Conservation (phyloP, 2,888 invertebrate genomes). For the Trachelus iudaicus region DNA sequence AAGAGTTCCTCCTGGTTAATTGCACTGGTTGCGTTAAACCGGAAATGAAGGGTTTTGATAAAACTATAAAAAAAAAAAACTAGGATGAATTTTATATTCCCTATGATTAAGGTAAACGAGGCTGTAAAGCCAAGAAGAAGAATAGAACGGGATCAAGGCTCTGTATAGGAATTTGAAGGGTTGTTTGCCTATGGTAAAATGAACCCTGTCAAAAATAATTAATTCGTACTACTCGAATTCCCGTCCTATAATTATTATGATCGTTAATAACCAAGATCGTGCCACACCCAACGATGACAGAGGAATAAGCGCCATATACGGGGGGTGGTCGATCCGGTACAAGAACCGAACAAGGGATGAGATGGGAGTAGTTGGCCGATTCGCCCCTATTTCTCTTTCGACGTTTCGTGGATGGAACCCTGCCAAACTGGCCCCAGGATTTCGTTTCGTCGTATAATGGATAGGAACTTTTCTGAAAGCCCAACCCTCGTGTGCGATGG, state of each 20-base stretch:
- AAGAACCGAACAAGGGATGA: background rate
- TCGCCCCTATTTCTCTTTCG: slow-evolving; percentile 2
- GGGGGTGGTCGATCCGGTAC: background rate
- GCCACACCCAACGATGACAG: background rate
- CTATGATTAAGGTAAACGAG: no score
- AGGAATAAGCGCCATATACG: background rate
- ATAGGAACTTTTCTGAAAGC: background rate
- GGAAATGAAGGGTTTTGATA: no score
- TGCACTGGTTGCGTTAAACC: no score
- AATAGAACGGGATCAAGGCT: no score
- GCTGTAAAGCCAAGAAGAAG: no score
- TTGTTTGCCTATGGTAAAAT: background rate
- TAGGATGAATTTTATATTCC: no score
- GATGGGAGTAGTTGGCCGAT: background rate
- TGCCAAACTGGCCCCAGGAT: slow-evolving; percentile 1
- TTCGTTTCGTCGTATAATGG: slow-evolving; percentile 2
- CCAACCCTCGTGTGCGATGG: background rate
- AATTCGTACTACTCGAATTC: background rate
- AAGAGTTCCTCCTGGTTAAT: no score
- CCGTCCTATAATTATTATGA: background rate
- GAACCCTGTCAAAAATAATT: background rate
- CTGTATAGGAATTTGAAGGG: background rate
- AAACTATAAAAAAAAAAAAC: no score
- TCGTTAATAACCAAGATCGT: background rate
- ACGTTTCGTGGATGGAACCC: background rate